These are phyloP conservation scores for Petrolisthes manimaculis DNA, from an alignment of 2,888 invertebrate species.

Conservation along the genomic window DNA sequence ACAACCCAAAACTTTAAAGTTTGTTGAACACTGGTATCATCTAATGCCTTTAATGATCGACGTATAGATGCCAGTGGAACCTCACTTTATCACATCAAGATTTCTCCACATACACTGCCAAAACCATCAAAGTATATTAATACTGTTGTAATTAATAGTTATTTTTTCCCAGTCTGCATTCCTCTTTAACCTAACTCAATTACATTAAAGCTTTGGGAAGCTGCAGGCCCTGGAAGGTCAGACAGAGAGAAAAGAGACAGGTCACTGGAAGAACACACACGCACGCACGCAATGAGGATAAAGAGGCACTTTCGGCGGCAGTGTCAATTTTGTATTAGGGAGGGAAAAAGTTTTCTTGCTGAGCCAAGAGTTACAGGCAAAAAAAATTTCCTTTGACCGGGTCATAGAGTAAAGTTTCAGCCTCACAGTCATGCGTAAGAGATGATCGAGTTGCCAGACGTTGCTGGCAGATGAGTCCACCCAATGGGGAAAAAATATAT, in stretches of 20 bases:
- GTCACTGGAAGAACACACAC: conserved; percentile 56
- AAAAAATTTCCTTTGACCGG: conserved; percentile 21
- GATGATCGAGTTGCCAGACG: conserved; percentile 12
- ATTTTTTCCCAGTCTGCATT: not conserved
- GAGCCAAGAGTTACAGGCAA: conserved; percentile 44
- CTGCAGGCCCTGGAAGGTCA: not conserved
- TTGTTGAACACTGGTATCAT: not conserved
- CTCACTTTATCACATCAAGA: no score
- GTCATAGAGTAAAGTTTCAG: not conserved
- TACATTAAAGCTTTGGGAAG: conserved; percentile 1
- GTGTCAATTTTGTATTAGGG: conserved; percentile 31
- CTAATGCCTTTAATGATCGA: not conserved
- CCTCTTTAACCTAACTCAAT: not conserved
- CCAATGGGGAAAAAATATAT: conserved; percentile 9
- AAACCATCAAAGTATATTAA: no score
- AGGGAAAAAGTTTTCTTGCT: conserved; percentile 23
- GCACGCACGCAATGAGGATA: conserved; percentile 39
- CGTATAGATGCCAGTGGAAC: no score
- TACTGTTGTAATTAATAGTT: no score
- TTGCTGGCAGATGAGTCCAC: not conserved
- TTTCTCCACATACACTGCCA: no score
- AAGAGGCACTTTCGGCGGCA: conserved; percentile 62
- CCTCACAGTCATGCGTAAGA: conserved; percentile 7
- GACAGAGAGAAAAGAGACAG: conserved; percentile 43
- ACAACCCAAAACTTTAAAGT: conserved; percentile 36